Base-by-base conservation (phyloP, 2,888 invertebrate species). In the Melipona bicolor region DNA sequence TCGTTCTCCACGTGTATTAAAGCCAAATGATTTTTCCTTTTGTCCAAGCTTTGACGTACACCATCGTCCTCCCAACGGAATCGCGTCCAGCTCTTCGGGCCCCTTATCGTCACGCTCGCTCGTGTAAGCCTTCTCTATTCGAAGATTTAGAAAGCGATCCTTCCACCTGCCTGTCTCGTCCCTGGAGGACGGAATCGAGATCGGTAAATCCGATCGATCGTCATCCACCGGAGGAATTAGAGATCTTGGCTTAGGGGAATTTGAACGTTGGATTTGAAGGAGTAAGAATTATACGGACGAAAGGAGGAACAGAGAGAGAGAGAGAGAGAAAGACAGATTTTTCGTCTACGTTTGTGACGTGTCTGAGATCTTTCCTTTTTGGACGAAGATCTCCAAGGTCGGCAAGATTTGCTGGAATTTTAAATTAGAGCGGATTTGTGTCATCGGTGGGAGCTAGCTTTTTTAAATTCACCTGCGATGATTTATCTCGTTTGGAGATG, bases 1-100 rank as follows among this genome's bases (percentile, higher is more conserved):
- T 73, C 89, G 85, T 89, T n/a, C 56, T 87, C 87, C 81, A 43
- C 86, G 77, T 87, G 87, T 83, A 89, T 91, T 90, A 91, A 67
- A 79, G 82, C 75, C 73, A 75, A 19, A 79, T 83, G 81, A 87
- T 83, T 86, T 79, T 71, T 83, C 65, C 32, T 78, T 79, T 83
- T 75, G 49, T 70, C 73, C 19, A 59, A 43, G 27, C 9, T 71
- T 70, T 36, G 15, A 49, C 72, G 52, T 61, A 62, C 77, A 32
- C 49, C 68, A 49, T 70, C 62, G 70, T 24, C 17, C 24, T 24
- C 52, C 69, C 56, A 27, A 43, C 36, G 59, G 49, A 68, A 69
- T 49, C 72, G 50, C 67, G 69, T 65, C 67, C 43, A 68, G 62
- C 67, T 4, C 50, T 43, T 36, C 68, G 67, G 52, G 17, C 27